phyloP scores from a whole-genome alignment of 1,140 invertebrate species.

The Protaetia brevitarsis region DNA sequence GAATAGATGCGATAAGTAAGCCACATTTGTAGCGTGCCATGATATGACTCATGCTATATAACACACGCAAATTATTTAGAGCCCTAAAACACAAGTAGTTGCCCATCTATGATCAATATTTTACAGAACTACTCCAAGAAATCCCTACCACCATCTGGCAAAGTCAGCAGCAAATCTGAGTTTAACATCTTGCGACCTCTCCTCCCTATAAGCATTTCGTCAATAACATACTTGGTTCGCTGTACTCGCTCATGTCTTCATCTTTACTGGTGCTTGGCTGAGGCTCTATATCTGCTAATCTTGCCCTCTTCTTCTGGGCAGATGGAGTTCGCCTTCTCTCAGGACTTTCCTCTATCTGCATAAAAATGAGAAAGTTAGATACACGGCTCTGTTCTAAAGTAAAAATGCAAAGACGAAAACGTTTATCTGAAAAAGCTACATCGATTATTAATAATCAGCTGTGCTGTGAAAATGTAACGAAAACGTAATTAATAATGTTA shows the following conservation, averaged over 20 bases:
- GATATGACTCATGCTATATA: too few relatives aligned
- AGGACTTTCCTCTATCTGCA: background rate
- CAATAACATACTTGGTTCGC: conserved; percentile 34
- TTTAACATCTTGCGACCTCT: background rate
- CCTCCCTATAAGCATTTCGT: background rate
- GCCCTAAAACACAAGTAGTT: too few relatives aligned
- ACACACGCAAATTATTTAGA: too few relatives aligned
- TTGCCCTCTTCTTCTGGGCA: background rate
- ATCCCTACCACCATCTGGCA: too few relatives aligned
- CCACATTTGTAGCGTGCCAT: too few relatives aligned
- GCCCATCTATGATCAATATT: too few relatives aligned
- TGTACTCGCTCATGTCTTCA: conserved; percentile 39
- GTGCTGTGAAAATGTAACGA: too few relatives aligned
- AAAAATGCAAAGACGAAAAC: background rate
- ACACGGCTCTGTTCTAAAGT: background rate
- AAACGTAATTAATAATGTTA: too few relatives aligned
- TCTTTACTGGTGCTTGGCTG: conserved; percentile 44
- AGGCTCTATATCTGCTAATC: conserved; percentile 29
- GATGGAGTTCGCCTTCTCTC: background rate
- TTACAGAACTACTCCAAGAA: too few relatives aligned
- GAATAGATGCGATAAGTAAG: too few relatives aligned
- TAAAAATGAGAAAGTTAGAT: background rate
- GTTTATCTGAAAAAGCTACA: background rate
- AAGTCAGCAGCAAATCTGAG: too few relatives aligned
- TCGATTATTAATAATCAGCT: too few relatives aligned